Base-by-base conservation (phyloP, 2,888 invertebrate species). In the Hyposoter dolosus region DNA sequence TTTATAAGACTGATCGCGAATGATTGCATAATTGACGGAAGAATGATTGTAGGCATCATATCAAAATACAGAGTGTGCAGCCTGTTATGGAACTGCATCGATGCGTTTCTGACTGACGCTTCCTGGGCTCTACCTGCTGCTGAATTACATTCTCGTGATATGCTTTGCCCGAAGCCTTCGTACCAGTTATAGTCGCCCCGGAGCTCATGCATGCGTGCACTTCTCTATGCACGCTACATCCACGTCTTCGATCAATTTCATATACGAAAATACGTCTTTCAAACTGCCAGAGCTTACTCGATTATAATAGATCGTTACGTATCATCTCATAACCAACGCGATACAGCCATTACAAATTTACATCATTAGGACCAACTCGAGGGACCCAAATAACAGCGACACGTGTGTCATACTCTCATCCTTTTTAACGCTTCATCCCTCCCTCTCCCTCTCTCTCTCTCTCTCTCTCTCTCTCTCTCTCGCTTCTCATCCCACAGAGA, bases 81-180 rank as follows among this genome's bases (percentile, higher is more conserved):
- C 28, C 45, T 45, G 63, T 45, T 76, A 74, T 43, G 74, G 45
- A 45, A 40, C 50, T 80, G 72, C 65, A 75, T 85, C 53, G 72
- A 80, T 80, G 72, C 60, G 53, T 72, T 82, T 83, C 56, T 80
- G 85, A 80, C 72, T 83, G 82, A 80, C 72, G 50, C 76, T 56
- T 80, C 65, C 35, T 50, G 43, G 68, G 50, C 77, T 28, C 3
- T n/a, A 7, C 7, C 78, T 63, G 40, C 40, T 40, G 45, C 50
- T 77, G 66, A 80, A 84, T 80, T 76, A 60, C 47, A 40, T 32
- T 75, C 71, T 74, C 69, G 47, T 56, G 82, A 65, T 81, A 32
- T 66, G 80, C 71, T 71, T 45, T 74, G 23, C 50, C 72, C 19
- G 40, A 40, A 63, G 45, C 45, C 35, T 77, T 74, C 72, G 74